phyloP scores from a whole-genome alignment of 2,888 invertebrate genomes.

The Neelides folsomi region DNA sequence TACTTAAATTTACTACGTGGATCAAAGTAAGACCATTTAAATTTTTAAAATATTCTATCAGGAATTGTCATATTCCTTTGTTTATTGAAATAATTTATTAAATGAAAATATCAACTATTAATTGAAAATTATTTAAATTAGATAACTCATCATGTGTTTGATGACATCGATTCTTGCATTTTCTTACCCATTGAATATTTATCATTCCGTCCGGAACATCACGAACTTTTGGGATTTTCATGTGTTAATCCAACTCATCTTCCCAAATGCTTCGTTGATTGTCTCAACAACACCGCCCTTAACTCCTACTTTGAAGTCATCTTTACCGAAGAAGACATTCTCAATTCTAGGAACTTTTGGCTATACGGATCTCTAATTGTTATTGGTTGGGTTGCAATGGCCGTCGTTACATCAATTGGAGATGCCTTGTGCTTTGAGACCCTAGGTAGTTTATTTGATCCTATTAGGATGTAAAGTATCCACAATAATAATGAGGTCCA shows the following conservation, averaged over 20 bases:
- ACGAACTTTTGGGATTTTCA: conserved; percentile 13
- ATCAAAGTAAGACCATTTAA: too few species aligned
- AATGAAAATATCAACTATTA: too few species aligned
- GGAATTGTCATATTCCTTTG: too few species aligned
- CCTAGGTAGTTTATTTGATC: conserved; percentile 46
- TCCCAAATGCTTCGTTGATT: conserved; percentile 22
- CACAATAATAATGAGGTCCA: background rate
- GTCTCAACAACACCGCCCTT: conserved; percentile 22
- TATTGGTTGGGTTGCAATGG: conserved; percentile 70
- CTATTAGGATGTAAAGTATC: background rate
- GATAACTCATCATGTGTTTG: conserved; percentile 5
- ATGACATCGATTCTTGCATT: conserved; percentile 13
- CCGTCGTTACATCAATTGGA: conserved; percentile 70
- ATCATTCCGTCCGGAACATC: conserved; percentile 9
- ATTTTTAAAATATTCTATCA: too few species aligned
- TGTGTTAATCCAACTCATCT: conserved; percentile 14
- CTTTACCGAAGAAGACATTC: conserved; percentile 16
- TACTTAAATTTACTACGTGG: too few species aligned
- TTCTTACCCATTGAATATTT: conserved; percentile 19
- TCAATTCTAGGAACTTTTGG: conserved; percentile 53
- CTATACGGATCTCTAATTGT: conserved; percentile 60
- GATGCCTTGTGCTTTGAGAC: conserved; percentile 80
- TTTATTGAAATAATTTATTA: too few species aligned
- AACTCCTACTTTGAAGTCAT: conserved; percentile 25
- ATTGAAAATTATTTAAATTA: too few species aligned